These are phyloP conservation scores for Etheostoma perlongum DNA, from an alignment of 2,797 vertebrate species.

Conservation along the genomic window DNA sequence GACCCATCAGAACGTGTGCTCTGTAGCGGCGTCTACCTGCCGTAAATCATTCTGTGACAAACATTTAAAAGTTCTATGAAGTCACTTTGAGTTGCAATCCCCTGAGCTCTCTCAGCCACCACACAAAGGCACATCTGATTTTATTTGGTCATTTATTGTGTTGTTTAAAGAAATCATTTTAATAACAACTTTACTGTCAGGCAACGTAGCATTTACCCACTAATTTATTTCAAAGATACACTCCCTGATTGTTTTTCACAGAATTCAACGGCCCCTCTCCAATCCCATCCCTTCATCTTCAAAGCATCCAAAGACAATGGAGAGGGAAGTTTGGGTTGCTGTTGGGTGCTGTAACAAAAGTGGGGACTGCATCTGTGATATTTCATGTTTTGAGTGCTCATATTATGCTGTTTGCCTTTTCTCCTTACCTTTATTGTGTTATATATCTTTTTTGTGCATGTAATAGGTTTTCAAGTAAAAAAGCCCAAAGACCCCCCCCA, in stretches of 20 bases:
- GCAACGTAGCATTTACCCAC: neutral
- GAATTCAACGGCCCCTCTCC: neutral
- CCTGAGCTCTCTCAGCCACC: neutral
- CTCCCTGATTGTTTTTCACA: neutral
- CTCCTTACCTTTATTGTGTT: no score
- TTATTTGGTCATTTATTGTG: neutral
- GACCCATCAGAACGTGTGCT: no score
- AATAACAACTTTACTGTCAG: neutral
- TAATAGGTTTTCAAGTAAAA: no score
- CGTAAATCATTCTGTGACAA: no score
- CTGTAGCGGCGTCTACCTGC: no score
- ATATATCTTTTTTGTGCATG: no score
- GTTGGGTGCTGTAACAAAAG: neutral
- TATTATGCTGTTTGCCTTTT: no score
- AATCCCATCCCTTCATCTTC: neutral
- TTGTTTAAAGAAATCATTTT: slow-evolving; percentile 11
- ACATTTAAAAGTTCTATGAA: no score
- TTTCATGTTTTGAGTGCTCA: no score
- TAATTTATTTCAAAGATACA: neutral
- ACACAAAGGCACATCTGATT: neutral
- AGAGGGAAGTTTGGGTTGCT: neutral
- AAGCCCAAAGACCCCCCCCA: no score
- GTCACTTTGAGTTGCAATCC: neutral
- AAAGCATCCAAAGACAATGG: neutral
- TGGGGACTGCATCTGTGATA: neutral